Base-by-base conservation (phyloP, 1,140 invertebrate species). In the Ctenoplectra terminalis region DNA sequence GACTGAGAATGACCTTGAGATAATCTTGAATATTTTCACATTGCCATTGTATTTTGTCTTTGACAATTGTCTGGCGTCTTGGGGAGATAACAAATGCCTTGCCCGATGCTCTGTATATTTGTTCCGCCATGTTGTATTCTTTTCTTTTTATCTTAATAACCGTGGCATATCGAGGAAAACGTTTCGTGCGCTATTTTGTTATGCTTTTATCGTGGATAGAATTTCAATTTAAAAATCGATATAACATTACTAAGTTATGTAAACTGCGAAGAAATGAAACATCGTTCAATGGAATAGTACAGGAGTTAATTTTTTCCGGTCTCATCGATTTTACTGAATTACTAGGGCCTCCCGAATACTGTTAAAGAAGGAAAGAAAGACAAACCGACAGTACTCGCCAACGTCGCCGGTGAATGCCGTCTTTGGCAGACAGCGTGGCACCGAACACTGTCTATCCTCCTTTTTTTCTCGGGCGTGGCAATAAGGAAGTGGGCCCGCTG, bases 401-500 rank as follows among this genome's bases (percentile, higher is more conserved):
- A 50, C 52, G 64, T 80, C 48, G 43, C 15, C 61, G 17, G 60
- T 37, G 75, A 75, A 75, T 66, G 61, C 61, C 72, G 60, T 70
- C 64, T 60, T 70, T 75, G 86, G 86, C 84, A 93, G 93, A 93
- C 92, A 89, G 93, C 91, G 86, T 93, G 93, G 92, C 93, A 92
- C 92, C 92, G 83, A 87, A 86, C 71, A 66, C 20, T 81, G 29
- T 89, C 74, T 85, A 60, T 84, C 85, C 66, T 78, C 31, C 61
- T 83, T 54, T 85, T 81, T 81, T 54, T 66, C 77, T 48, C 89
- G 85, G 87, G 79, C 83, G 81, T 82, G 82, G 91, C 89, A 93
- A 92, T 93, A 93, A 93, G 92, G 92, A 93, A 92, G 90, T 92
- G 87, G 87, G 90, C 91, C 90, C 87, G 81, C 86, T 90, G 91